These are phyloP conservation scores for Agapostemon virescens DNA, from an alignment of 2,888 invertebrate genomes.

Conservation along the genomic window DNA sequence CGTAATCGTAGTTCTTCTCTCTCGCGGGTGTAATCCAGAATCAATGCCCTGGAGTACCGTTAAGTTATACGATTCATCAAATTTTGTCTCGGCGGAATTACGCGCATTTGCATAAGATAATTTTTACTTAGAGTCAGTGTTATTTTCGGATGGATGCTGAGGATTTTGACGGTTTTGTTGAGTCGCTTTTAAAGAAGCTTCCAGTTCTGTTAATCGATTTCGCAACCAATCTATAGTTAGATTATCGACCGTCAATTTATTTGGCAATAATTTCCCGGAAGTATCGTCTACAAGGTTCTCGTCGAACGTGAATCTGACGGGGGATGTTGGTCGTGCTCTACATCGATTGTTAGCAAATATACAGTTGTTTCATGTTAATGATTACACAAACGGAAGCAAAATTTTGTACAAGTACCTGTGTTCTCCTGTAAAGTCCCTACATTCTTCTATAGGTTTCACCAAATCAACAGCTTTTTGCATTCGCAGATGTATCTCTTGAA, in stretches of 20 bases:
- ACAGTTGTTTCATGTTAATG: slow-evolving; percentile 13
- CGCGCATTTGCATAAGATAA: not conserved
- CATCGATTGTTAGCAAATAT: slow-evolving; percentile 22
- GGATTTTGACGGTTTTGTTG: slow-evolving; percentile 83
- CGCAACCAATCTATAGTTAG: slow-evolving; percentile 94
- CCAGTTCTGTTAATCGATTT: slow-evolving; percentile 89
- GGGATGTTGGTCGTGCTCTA: slow-evolving; percentile 90
- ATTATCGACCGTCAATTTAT: slow-evolving; percentile 94
- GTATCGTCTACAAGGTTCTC: slow-evolving; percentile 93
- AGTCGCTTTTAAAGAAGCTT: slow-evolving; percentile 89
- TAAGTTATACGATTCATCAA: slow-evolving; percentile 21
- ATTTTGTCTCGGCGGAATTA: not conserved
- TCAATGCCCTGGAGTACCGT: slow-evolving; percentile 65
- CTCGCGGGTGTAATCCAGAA: slow-evolving; percentile 77
- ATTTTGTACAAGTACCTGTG: slow-evolving; percentile 85
- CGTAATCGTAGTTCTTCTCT: slow-evolving; percentile 89
- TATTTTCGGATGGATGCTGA: slow-evolving; percentile 71
- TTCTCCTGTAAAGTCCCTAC: slow-evolving; percentile 93
- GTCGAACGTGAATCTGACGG: slow-evolving; percentile 92
- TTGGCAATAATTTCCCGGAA: slow-evolving; percentile 92
- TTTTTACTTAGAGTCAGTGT: slow-evolving; percentile 73
- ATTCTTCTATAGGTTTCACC: slow-evolving; percentile 92
- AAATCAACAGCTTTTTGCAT: slow-evolving; percentile 89
- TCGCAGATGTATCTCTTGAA: slow-evolving; percentile 88
- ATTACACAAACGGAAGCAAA: not conserved